A percentile compares a stretch with the other conserved stretches of the same genome.
phyloP scores from a whole-genome alignment of 2,113 vertebrate species.

The Poeciliopsis occidentalis region DNA sequence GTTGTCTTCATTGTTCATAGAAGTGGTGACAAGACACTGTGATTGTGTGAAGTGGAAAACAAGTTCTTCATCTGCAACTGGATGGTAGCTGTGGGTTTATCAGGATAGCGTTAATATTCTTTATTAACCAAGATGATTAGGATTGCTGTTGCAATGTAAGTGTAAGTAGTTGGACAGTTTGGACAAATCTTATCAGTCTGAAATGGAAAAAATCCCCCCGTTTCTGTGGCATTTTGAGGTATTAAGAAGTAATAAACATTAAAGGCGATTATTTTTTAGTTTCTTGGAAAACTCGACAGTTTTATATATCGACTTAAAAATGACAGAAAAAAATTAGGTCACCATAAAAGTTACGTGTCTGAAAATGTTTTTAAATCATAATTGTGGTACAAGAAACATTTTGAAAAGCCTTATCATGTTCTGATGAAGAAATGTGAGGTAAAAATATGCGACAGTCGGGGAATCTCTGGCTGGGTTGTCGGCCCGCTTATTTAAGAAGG shows the following conservation, averaged over 20 bases:
- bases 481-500: slow-evolving; percentile 17
- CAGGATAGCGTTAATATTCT: neutral
- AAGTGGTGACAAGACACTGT: neutral
- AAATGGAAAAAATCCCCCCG: neutral
- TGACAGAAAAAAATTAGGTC: neutral
- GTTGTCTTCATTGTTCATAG: neutral
- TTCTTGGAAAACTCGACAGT: neutral
- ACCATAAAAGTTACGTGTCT: neutral
- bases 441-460: neutral
- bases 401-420: slow-evolving; percentile 41
- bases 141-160: neutral
- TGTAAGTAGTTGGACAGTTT: neutral
- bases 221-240: neutral
- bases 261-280: neutral
- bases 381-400: slow-evolving; percentile 20
- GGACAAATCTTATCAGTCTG: neutral
- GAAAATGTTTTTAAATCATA: neutral
- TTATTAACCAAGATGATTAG: neutral
- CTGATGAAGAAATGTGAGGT: neutral
- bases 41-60: neutral
- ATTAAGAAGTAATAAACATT: neutral
- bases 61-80: neutral
- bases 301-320: neutral
- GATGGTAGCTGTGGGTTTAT: neutral
- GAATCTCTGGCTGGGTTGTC: neutral